phyloP scores from a whole-genome alignment of 2,888 invertebrate genomes.

The Troglohyphantes excavatus region DNA sequence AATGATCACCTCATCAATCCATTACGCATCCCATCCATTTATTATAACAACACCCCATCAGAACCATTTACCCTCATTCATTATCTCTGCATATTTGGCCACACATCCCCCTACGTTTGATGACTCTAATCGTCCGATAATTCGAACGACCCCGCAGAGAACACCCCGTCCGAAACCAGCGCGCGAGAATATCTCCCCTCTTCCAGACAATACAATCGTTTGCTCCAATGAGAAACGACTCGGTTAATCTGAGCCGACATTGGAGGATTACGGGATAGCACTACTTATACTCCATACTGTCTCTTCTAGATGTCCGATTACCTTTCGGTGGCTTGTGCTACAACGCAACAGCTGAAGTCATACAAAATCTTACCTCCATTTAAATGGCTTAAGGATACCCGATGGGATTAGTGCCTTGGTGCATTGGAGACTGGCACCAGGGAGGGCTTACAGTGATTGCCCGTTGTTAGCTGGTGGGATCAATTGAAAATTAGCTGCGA shows the following conservation, averaged over 20 bases:
- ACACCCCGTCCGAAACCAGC: slow-evolving; percentile 27
- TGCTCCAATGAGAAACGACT: slow-evolving; percentile 61
- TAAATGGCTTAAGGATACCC: slow-evolving; percentile 61
- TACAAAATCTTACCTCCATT: slow-evolving; percentile 38
- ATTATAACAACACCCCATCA: slow-evolving; percentile 19
- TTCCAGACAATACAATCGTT: slow-evolving; percentile 20
- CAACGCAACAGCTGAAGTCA: slow-evolving; percentile 38
- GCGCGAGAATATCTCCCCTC: slow-evolving; percentile 20
- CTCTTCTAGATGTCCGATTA: no score
- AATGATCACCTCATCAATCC: neutral
- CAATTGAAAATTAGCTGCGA: slow-evolving; percentile 66
- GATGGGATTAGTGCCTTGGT: slow-evolving; percentile 36
- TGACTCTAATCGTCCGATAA: slow-evolving; percentile 51
- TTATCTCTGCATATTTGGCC: slow-evolving; percentile 16
- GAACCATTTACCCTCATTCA: slow-evolving; percentile 3
- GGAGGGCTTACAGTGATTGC: slow-evolving; percentile 48
- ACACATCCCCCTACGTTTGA: slow-evolving; percentile 6
- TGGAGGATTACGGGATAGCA: slow-evolving; percentile 39
- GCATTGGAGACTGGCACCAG: slow-evolving; percentile 16
- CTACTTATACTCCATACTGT: neutral
- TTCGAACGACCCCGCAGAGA: slow-evolving; percentile 32
- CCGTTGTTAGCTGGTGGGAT: slow-evolving; percentile 58
- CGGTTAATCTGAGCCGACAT: slow-evolving; percentile 61
- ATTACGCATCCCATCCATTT: neutral
- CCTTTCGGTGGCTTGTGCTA: slow-evolving; percentile 16